Base-by-base conservation (phyloP, 2,113 vertebrate species). In the Lutjanus erythropterus region DNA sequence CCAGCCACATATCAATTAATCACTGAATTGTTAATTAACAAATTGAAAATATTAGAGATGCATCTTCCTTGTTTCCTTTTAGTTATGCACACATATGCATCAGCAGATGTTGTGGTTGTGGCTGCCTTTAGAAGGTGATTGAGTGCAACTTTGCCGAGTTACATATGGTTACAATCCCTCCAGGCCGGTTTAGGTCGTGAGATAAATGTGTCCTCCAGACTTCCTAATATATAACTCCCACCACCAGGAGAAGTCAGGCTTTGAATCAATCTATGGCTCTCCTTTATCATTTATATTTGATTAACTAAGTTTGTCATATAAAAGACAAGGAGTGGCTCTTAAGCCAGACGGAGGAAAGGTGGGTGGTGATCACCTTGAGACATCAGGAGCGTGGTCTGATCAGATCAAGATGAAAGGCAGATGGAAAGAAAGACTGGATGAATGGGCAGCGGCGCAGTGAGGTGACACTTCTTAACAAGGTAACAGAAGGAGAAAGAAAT, bases 351-450 rank as follows among this genome's bases (percentile, higher is more conserved):
- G 68, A 65, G 25, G 67, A 80, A 42, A 25, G 15, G 37, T 68
- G 35, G 77, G 76, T 65, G 65, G 80, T 61, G 75, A 78, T 92
- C 86, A 92, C 89, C 86, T 85, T 88, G 83, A 90, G 77, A 90
- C 83, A 83, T 84, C 35, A 58, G 70, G 55, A 77, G 64, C 21
- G 29, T 27, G 71, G 58, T 62, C 68, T 74, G 84, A 90, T 89
- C 78, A 55, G 68, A 89, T 88, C 81, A 70, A 80, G 84, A 88
- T 89, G 65, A 89, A 85, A 88, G 68, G 66, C 52, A 75, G 67
- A 73, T 56, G 75, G 82, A 75, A 53, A 75, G 47, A 47, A 37
- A 80, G 56, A 66, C 49, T 44, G 66, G 42, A 59, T 47, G 55
- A 80, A 78, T 18, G 52, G 68, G 78, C 81, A 59, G 27, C 2